These are phyloP conservation scores for Ectemnius cavifrons DNA, from an alignment of 2,888 invertebrate species.

Conservation along the genomic window DNA sequence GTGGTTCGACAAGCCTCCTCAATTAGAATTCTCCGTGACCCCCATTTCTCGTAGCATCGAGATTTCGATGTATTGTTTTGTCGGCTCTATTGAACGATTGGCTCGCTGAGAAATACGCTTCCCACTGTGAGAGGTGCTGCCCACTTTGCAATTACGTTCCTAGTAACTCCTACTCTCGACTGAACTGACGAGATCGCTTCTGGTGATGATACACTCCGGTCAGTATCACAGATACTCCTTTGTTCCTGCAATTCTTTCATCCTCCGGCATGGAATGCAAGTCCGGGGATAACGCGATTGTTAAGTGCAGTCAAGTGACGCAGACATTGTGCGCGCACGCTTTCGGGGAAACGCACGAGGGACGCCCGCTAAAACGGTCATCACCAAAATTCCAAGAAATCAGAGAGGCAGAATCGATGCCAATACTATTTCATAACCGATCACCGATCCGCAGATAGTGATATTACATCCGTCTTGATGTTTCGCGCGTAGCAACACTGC, in stretches of 20 bases:
- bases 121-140: no score
- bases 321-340: background rate
- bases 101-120: no score
- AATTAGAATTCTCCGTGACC: no score
- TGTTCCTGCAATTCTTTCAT: slow-evolving; percentile 29
- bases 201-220: slow-evolving; percentile 5
- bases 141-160: background rate
- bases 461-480: no score
- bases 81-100: no score
- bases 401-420: slow-evolving; percentile 28
- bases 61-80: no score
- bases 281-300: background rate
- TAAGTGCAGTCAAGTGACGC: slow-evolving; percentile 1
- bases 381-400: slow-evolving; percentile 50
- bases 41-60: no score
- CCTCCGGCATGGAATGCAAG: slow-evolving; percentile 7
- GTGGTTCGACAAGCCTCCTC: no score
- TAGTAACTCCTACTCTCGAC: slow-evolving; percentile 11
- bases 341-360: slow-evolving; percentile 39
- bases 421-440: slow-evolving; percentile 43
- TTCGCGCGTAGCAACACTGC: no score
- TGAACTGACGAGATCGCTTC: slow-evolving; percentile 4
- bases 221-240: slow-evolving; percentile 18
- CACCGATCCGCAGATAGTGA: background rate
- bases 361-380: slow-evolving; percentile 21